Percentiles rank a stretch among this genome's conserved stretches.
Conservation (phyloP, 2,797 vertebrate genomes). For the Manis javanica region DNA sequence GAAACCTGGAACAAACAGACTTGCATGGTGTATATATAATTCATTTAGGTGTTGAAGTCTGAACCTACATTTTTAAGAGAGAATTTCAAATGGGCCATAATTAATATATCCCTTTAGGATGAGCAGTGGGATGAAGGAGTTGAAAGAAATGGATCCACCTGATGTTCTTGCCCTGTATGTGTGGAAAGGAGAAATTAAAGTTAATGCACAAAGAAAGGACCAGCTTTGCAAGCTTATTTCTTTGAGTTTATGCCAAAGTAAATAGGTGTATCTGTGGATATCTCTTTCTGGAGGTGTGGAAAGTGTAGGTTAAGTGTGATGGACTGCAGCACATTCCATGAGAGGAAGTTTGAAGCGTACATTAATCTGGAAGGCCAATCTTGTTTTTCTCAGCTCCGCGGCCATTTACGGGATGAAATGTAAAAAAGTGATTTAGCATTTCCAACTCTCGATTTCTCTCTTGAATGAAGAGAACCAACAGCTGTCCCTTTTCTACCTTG, state of each 20-base stretch:
- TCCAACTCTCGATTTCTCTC: slow-evolving; percentile 10
- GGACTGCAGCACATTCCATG: slow-evolving; percentile 30
- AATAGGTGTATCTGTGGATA: slow-evolving; percentile 75
- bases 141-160: slow-evolving; percentile 75
- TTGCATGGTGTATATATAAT: slow-evolving; percentile 73
- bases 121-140: slow-evolving; percentile 67
- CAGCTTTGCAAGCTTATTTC: slow-evolving; percentile 65
- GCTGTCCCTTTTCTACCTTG: neutral
- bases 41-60: slow-evolving; percentile 81
- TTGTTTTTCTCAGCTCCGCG: slow-evolving; percentile 30
- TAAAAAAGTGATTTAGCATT: slow-evolving; percentile 12
- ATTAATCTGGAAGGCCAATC: slow-evolving; percentile 19
- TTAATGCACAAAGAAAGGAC: slow-evolving; percentile 58
- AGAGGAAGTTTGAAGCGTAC: slow-evolving; percentile 50
- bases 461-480: slow-evolving; percentile 59
- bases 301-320: slow-evolving; percentile 75
- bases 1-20: slow-evolving; percentile 77
- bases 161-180: slow-evolving; percentile 63
- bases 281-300: slow-evolving; percentile 74
- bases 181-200: slow-evolving; percentile 71
- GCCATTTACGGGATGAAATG: slow-evolving; percentile 44
- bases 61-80: slow-evolving; percentile 74
- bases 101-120: slow-evolving; percentile 79
- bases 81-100: slow-evolving; percentile 79
- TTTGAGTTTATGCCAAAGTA: slow-evolving; percentile 74